Evolutionary conservation across 2,113 vertebrate species (phyloP), one percentile per base, ranked within the genome.

Genomic region (Hippocampus mohnikei): DNA sequence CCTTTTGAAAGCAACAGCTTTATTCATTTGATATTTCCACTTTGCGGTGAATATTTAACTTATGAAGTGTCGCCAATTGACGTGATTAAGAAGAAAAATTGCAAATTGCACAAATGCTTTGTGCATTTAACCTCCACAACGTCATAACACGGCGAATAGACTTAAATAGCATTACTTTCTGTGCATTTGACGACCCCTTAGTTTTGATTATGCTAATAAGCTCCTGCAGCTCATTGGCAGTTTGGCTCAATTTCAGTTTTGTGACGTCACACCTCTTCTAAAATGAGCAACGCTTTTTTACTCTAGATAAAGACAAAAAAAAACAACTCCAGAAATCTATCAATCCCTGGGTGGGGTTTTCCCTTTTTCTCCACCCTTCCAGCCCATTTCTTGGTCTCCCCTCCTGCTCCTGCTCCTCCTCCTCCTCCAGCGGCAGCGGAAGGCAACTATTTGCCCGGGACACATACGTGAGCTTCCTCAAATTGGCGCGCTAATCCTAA

Each of bases 201-300:
- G 88, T 93, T 95, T 94, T 93, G 91, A 88, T 81, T 96, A 97
- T 97, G 95, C 93, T 96, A 97, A 98, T 95, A 81, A 90, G 63
- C 56, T 85, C 86, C 70, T 75, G 81, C 82, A 75, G 87, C 91
- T 91, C 86, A 98, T 98, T 98, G 97, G 96, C 75, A 92, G 93
- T 92, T 94, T 94, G 93, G 91, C 94, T 91, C 25, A 27, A 92
- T 93, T 93, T 92, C 89, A 89, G 85, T 70, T 71, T 65, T 25
- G 79, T 95, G 96, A 98, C 95, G 95, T 98, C 96, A 97, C 89
- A 83, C 82, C 91, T 84, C 89, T 94, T 96, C 96, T 98, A 97
- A 97, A 97, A 95, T 95, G 93, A 85, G 95, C 95, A 94, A 94
- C 94, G 95, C 94, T 95, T 96, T 97, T 95, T 95, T 95, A 96